A percentile compares a stretch with the other conserved stretches of the same genome.
Conservation (phyloP, 1,140 invertebrate species). For the Drosophila pandora region DNA sequence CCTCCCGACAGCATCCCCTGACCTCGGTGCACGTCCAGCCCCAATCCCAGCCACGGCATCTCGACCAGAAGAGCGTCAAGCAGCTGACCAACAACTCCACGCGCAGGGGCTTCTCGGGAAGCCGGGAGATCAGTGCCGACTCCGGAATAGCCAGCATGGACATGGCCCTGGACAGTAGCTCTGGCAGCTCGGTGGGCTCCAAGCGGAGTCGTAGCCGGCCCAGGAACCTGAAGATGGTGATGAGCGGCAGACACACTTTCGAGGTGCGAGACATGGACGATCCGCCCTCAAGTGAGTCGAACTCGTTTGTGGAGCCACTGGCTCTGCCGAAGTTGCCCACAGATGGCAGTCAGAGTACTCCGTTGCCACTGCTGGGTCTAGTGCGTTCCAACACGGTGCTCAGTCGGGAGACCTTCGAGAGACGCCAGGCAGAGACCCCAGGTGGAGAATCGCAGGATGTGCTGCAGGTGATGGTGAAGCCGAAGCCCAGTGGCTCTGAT, state of each 20-base stretch:
- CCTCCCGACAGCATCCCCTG: slow-evolving; percentile 47
- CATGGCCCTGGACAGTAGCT: slow-evolving; percentile 82
- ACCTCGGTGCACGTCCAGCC: slow-evolving; percentile 68
- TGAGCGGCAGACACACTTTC: slow-evolving; percentile 86
- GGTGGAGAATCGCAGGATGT: slow-evolving; percentile 13
- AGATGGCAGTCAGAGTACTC: slow-evolving; percentile 86
- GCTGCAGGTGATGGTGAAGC: slow-evolving; percentile 10
- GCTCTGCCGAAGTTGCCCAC: slow-evolving; percentile 85
- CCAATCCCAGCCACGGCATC: slow-evolving; percentile 61
- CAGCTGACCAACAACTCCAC: slow-evolving; percentile 88
- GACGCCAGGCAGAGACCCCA: slow-evolving; percentile 38
- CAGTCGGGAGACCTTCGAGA: slow-evolving; percentile 72
- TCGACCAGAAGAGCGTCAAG: slow-evolving; percentile 89
- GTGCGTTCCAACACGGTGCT: slow-evolving; percentile 80
- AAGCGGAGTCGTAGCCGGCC: slow-evolving; percentile 83
- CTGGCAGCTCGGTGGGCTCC: slow-evolving; percentile 72
- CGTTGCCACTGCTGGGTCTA: slow-evolving; percentile 67
- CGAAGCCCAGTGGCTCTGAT: slow-evolving; percentile 51
- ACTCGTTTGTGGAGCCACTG: slow-evolving; percentile 86
- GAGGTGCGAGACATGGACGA: slow-evolving; percentile 87
- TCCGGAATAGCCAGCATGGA: slow-evolving; percentile 87
- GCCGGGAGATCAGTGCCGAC: slow-evolving; percentile 85
- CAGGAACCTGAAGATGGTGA: slow-evolving; percentile 86
- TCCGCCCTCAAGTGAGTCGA: slow-evolving; percentile 85
- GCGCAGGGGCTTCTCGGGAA: slow-evolving; percentile 82